These are phyloP conservation scores for Ypsolopha scabrella DNA, from an alignment of 2,888 invertebrate species.

Conservation along the genomic window DNA sequence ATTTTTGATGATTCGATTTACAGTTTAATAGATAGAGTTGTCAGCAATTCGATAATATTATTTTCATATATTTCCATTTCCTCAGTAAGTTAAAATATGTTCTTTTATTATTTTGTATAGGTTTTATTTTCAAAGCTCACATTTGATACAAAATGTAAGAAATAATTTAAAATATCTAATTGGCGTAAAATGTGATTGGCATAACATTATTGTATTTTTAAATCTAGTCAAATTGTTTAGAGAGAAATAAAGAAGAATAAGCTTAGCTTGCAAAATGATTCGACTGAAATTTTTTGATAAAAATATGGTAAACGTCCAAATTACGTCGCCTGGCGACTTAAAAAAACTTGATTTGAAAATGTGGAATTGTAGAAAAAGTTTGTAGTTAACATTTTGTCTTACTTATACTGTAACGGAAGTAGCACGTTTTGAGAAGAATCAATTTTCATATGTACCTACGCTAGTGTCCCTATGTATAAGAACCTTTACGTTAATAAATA, in stretches of 20 bases:
- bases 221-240: constrained; percentile 67
- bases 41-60: constrained; percentile 32
- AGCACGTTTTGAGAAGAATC: constrained; percentile 41
- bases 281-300: constrained; percentile 53
- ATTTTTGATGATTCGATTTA: constrained; percentile 16
- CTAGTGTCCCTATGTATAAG: constrained; percentile 49
- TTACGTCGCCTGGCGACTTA: constrained; percentile 54
- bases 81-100: constrained; percentile 33
- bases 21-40: constrained; percentile 38
- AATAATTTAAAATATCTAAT: constrained; percentile 22
- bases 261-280: constrained; percentile 45
- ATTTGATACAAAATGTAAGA: constrained; percentile 18
- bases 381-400: constrained; percentile 21
- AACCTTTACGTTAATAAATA: constrained; percentile 58
- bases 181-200: constrained; percentile 53
- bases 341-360: constrained; percentile 55
- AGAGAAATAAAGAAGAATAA: constrained; percentile 31
- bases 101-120: constrained; percentile 14
- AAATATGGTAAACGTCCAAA: constrained; percentile 52
- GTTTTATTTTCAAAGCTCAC: constrained; percentile 18
- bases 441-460: constrained; percentile 37
- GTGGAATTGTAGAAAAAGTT: constrained; percentile 55
- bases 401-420: constrained; percentile 45
- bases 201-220: constrained; percentile 40
- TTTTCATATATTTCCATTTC: constrained; percentile 48